phyloP scores from a whole-genome alignment of 2,797 vertebrate species.

The Lacerta viridis region DNA sequence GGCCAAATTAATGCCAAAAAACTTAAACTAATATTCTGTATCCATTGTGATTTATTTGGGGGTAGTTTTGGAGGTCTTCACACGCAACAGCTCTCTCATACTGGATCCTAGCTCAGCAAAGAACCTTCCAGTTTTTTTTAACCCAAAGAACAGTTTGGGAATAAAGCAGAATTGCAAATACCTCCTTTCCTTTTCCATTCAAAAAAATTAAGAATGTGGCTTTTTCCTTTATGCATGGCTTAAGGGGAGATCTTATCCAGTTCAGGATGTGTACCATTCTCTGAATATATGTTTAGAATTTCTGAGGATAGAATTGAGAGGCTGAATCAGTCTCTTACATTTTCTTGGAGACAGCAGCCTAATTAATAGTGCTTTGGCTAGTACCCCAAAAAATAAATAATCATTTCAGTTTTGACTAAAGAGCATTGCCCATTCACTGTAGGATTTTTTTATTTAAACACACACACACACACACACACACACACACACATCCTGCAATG shows the following conservation, averaged over 20 bases:
- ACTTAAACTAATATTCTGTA: too few species aligned
- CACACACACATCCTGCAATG: not conserved
- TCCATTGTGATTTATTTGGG: too few species aligned
- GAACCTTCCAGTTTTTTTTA: not conserved
- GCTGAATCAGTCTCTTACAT: not conserved
- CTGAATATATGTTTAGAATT: not conserved
- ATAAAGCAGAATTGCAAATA: not conserved
- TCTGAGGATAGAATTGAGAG: not conserved
- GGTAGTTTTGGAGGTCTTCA: too few species aligned
- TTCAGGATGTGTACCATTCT: not conserved
- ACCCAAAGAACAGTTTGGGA: not conserved
- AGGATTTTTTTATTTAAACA: not conserved
- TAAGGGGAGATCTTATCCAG: not conserved
- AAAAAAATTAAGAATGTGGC: not conserved
- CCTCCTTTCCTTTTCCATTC: not conserved
- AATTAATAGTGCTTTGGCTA: constrained; percentile 11
- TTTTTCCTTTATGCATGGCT: not conserved
- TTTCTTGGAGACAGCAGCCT: constrained; percentile 12
- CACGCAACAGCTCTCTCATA: too few species aligned
- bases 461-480: not conserved
- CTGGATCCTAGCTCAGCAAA: not conserved
- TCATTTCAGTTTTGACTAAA: not conserved
- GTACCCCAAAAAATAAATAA: constrained; percentile 18
- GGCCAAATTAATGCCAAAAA: too few species aligned
- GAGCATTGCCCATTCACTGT: not conserved